Conservation (phyloP, 2,797 vertebrate genomes). For the Girardinus metallicus region DNA sequence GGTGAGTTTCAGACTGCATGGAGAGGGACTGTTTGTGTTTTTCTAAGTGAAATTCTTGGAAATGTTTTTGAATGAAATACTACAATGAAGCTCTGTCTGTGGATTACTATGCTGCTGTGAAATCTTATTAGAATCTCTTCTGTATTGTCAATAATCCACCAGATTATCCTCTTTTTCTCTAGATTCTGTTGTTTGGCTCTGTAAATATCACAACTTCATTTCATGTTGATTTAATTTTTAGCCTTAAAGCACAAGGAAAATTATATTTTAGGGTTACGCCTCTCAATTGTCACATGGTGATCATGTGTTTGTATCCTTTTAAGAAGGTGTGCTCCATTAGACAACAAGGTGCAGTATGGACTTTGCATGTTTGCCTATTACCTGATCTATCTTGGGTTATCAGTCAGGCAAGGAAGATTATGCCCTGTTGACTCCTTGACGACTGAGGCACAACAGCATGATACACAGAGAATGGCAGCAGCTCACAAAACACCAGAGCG, state of each 20-base stretch:
- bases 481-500: conserved; percentile 3
- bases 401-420: conserved; percentile 24
- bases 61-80: conserved; percentile 31
- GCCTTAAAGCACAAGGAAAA: neutral
- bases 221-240: conserved; percentile 8
- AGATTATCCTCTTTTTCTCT: conserved; percentile 65
- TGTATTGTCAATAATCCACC: conserved; percentile 69
- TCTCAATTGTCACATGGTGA: neutral
- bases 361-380: conserved; percentile 68
- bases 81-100: conserved; percentile 55
- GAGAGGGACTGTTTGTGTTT: neutral
- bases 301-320: neutral
- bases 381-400: conserved; percentile 57
- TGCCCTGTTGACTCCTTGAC: conserved; percentile 41
- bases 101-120: conserved; percentile 69
- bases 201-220: conserved; percentile 41
- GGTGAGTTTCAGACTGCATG: conserved; percentile 50
- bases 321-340: conserved; percentile 14
- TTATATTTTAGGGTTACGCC: neutral
- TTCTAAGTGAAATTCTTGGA: conserved; percentile 15
- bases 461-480: conserved; percentile 11
- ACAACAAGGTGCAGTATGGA: conserved; percentile 59
- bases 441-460: conserved; percentile 12
- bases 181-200: conserved; percentile 33
- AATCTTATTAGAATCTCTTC: conserved; percentile 66